These are phyloP conservation scores for Cherax destructor DNA, from an alignment of 1,140 invertebrate genomes.

Conservation along the genomic window DNA sequence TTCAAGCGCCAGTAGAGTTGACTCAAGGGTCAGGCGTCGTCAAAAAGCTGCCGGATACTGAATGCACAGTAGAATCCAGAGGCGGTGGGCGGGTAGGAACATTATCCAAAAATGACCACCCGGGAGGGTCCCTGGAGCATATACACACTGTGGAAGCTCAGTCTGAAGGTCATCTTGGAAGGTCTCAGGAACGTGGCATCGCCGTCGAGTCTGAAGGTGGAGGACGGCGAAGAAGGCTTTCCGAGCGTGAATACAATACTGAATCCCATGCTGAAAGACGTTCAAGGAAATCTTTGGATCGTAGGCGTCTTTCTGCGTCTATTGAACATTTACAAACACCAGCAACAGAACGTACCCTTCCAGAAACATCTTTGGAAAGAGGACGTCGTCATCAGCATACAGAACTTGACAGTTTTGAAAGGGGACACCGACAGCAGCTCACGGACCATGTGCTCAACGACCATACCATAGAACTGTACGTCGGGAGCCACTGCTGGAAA, in stretches of 20 bases:
- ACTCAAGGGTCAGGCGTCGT: not conserved
- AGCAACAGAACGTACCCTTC: not conserved
- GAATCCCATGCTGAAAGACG: not conserved
- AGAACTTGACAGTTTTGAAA: constrained; percentile 21
- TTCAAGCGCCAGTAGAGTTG: not conserved
- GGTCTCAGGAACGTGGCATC: not conserved
- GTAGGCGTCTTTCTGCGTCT: not conserved
- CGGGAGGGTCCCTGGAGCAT: not conserved
- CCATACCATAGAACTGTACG: not conserved
- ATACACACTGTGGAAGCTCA: not conserved
- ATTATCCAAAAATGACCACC: no score
- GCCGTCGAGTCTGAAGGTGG: constrained; percentile 10
- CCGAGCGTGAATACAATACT: not conserved
- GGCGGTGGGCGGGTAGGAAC: not conserved
- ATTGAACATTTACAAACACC: not conserved
- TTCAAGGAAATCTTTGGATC: constrained; percentile 6
- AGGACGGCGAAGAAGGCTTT: not conserved
- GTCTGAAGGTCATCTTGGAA: not conserved
- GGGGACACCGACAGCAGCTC: not conserved
- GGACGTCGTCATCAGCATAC: not conserved
- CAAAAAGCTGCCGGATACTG: not conserved
- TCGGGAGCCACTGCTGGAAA: not conserved
- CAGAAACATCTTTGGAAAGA: not conserved
- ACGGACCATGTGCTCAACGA: not conserved
- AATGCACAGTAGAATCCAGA: not conserved